A percentile compares a stretch with the other conserved stretches of the same genome.
phyloP scores from a whole-genome alignment of 2,113 vertebrate genomes.

The Gallinago paraguaiae region DNA sequence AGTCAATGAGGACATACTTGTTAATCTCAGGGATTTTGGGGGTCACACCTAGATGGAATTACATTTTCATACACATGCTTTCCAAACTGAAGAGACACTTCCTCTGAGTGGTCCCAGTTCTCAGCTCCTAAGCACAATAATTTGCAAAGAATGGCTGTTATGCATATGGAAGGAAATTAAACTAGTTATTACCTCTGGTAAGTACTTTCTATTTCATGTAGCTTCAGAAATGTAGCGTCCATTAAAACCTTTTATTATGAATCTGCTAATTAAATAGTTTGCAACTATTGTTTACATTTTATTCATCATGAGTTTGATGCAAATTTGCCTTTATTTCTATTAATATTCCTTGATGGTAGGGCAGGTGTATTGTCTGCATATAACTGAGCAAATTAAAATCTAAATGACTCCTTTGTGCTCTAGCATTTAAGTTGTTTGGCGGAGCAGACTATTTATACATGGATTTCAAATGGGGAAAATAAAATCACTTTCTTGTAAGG shows the following conservation, averaged over 20 bases:
- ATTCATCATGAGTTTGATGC: neutral
- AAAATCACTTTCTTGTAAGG: neutral
- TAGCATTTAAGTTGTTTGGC: slow-evolving; percentile 4
- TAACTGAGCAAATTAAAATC: slow-evolving; percentile 21
- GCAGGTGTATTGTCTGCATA: neutral
- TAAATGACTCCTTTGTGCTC: neutral
- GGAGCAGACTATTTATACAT: slow-evolving; percentile 4
- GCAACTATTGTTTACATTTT: neutral
- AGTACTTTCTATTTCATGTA: slow-evolving; percentile 31
- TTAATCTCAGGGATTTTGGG: neutral
- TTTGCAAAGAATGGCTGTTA: slow-evolving; percentile 21
- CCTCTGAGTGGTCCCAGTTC: neutral
- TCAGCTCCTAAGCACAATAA: slow-evolving; percentile 18
- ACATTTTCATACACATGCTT: neutral
- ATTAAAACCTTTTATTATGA: slow-evolving; percentile 19
- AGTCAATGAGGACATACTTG: neutral
- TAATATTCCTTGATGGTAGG: neutral
- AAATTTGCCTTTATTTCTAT: neutral
- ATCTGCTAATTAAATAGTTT: neutral
- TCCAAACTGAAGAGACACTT: neutral
- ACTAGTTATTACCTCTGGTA: slow-evolving; percentile 18
- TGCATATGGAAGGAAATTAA: slow-evolving; percentile 35
- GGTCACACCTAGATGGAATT: neutral
- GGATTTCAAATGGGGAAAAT: neutral
- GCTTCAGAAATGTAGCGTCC: neutral